Percentiles rank a stretch among this genome's conserved stretches.
phyloP scores from a whole-genome alignment of 2,113 vertebrate genomes.

The Antechinus flavipes region DNA sequence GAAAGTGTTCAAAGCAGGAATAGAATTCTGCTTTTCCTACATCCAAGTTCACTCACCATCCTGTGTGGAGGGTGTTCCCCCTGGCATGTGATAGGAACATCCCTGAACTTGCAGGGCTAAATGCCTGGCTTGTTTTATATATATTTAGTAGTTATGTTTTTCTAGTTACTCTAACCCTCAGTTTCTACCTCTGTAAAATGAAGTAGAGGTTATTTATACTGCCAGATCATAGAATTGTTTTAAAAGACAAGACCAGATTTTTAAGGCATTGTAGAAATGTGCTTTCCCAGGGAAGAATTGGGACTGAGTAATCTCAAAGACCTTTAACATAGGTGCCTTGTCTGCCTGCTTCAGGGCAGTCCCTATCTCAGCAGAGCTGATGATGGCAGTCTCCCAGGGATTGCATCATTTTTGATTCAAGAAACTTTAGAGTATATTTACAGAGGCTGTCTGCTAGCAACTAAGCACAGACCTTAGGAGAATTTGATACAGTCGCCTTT shows the following conservation, averaged over 20 bases:
- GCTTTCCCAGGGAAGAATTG: background rate
- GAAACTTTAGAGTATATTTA: conserved; percentile 59
- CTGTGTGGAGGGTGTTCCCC: background rate
- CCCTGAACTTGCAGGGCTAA: background rate
- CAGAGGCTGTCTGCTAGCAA: conserved; percentile 19
- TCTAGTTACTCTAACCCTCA: background rate
- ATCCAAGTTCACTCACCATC: background rate
- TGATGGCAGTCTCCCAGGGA: conserved; percentile 29
- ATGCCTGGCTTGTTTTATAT: background rate
- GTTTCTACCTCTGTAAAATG: background rate
- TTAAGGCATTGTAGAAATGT: background rate
- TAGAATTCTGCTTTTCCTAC: background rate
- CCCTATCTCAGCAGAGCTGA: conserved; percentile 14
- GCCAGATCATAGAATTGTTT: background rate
- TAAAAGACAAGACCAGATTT: background rate
- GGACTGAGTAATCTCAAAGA: background rate
- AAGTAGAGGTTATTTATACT: background rate
- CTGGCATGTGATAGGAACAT: background rate
- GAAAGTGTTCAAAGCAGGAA: background rate
- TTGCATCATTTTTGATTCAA: conserved; percentile 50
- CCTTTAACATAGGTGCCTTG: background rate
- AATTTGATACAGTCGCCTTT: background rate
- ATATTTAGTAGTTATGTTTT: background rate
- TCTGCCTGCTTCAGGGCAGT: background rate
- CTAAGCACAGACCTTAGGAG: conserved; percentile 10